Evolutionary conservation across 1,140 invertebrate genomes (phyloP), one percentile per base, ranked within the genome.

Genomic region (Euwallacea fornicatus): DNA sequence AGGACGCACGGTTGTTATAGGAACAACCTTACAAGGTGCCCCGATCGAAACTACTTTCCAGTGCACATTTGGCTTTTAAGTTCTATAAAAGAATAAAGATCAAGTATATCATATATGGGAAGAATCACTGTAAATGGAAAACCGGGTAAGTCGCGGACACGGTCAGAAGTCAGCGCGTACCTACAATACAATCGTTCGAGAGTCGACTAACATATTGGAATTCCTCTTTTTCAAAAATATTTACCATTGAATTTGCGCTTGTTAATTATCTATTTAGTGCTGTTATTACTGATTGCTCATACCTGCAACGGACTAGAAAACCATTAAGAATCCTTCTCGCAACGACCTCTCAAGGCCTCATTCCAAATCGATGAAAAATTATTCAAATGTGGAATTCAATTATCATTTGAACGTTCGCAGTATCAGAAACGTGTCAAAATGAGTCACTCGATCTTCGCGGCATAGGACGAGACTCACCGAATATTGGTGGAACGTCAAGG

Each of bases 41-140:
- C 74, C 46, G 72, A 64, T 79, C 78, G 71, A 78, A 80, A 79
- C 76, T 78, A 75, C 71, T 74, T 78, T 78, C 78, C 78, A 78
- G 74, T 73, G 74, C 75, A 77, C 76, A 76, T 79, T 78, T 78
- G 76, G 77, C 74, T 76, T 73, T 76, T 76, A 73, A 75, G 73
- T 79, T 75, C 78, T 80, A 80, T 79, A 79, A 78, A 78, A 80
- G 79, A 81, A 81, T 81, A 81, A 81, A 80, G 79, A 81, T 81
- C 79, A 78, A 81, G 79, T 81, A 81, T 80, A 81, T 81, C 80
- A 81, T 81, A 81, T 81, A 81, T 81, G 80, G 80, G 79, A 74
- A 77, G 79, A 78, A 81, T 81, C 80, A 81, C 80, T 81, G 80
- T 81, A 81, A 81, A 81, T 81, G 80, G 80, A 79, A 80, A 81